These are phyloP conservation scores for Crocodylus rhombifer DNA, from an alignment of 2,797 vertebrate genomes.

Conservation along the genomic window DNA sequence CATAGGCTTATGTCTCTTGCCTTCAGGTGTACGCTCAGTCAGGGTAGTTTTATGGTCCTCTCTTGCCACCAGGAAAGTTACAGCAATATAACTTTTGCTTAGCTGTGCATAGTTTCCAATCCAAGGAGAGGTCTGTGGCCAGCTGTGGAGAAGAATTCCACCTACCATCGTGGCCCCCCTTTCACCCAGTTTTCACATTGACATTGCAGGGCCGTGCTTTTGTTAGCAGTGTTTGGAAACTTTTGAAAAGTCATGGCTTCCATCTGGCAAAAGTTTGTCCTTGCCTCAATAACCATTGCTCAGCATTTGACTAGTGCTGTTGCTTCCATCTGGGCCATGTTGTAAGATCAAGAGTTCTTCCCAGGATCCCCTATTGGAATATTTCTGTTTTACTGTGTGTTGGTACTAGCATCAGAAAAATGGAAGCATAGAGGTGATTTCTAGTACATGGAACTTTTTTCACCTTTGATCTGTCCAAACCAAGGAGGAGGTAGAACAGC, in stretches of 20 bases:
- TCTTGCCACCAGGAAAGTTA: background rate
- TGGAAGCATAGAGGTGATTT: background rate
- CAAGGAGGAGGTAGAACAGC: background rate
- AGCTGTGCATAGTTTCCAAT: background rate
- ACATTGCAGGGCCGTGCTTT: background rate
- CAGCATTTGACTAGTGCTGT: background rate
- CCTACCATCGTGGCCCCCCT: background rate
- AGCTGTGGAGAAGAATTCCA: background rate
- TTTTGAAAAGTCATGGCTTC: background rate
- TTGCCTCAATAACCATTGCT: fast-evolving
- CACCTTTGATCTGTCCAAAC: background rate
- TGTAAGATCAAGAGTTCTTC: background rate
- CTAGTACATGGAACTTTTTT: background rate
- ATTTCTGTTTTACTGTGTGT: background rate
- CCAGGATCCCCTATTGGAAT: background rate
- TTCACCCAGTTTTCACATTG: background rate
- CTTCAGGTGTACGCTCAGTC: background rate
- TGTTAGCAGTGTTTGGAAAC: background rate
- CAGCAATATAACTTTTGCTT: background rate
- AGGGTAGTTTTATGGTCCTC: background rate
- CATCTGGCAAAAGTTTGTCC: background rate
- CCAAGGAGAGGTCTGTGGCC: background rate
- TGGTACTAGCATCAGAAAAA: background rate
- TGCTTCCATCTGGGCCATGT: background rate
- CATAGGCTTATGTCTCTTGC: background rate